Conservation (phyloP, 1,140 invertebrate species). For the Drosophila lacertosa region DNA sequence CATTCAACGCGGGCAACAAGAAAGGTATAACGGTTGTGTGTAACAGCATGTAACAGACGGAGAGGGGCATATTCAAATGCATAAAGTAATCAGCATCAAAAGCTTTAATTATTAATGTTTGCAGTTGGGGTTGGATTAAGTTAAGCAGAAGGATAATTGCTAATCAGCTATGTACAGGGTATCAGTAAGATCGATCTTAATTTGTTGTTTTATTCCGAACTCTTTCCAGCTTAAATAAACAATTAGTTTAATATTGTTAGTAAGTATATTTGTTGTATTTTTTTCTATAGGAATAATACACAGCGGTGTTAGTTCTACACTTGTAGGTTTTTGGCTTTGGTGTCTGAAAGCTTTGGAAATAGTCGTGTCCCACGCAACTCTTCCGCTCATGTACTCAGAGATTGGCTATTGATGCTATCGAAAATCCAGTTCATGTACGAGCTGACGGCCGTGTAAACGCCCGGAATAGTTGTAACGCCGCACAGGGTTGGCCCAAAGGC, state of each 20-base stretch:
- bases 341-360: constrained; percentile 55
- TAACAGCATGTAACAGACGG: no score
- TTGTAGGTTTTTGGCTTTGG: constrained; percentile 51
- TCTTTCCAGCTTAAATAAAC: not conserved
- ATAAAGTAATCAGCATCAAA: no score
- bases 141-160: no score
- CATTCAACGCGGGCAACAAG: no score
- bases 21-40: no score
- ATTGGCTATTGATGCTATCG: constrained; percentile 30
- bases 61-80: no score
- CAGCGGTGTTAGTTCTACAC: constrained; percentile 20
- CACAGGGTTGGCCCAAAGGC: constrained; percentile 88
- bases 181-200: no score
- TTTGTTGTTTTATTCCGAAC: no score
- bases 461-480: constrained; percentile 84
- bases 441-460: constrained; percentile 86
- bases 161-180: no score
- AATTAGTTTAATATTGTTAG: constrained; percentile 6
- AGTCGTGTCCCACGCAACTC: not conserved
- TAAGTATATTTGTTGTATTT: constrained; percentile 16
- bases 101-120: no score
- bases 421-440: constrained; percentile 85
- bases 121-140: no score
- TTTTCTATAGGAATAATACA: constrained; percentile 20
- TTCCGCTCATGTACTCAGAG: not conserved